Conservation (phyloP, 2,113 vertebrate species). For the Paralichthys olivaceus region DNA sequence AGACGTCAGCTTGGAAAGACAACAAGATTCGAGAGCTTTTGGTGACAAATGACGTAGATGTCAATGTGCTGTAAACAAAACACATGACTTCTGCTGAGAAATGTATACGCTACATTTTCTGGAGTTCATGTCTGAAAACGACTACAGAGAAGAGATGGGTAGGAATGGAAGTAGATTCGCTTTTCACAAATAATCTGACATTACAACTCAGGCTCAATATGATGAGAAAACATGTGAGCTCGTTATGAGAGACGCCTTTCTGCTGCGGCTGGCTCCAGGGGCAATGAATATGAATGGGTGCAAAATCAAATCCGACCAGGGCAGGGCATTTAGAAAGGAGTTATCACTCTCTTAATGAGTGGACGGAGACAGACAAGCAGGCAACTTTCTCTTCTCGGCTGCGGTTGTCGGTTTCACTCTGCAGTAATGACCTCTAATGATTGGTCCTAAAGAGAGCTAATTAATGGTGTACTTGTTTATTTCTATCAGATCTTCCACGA, state of each 20-base stretch:
- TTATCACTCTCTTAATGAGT: conserved; percentile 64
- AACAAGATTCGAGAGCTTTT: no score
- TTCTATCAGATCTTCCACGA: conserved; percentile 41
- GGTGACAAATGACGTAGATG: no score
- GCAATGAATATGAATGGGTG: conserved; percentile 33
- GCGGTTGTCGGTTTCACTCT: conserved; percentile 30
- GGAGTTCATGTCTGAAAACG: not conserved
- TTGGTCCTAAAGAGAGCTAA: conserved; percentile 50
- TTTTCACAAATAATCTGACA: conserved; percentile 18
- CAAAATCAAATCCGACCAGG: conserved; percentile 22
- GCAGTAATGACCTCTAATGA: conserved; percentile 60
- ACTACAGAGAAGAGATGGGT: not conserved
- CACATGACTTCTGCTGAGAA: no score
- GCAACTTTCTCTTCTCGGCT: conserved; percentile 61
- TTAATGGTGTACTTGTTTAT: conserved; percentile 70
- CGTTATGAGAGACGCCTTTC: not conserved
- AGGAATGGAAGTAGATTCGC: not conserved
- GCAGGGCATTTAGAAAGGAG: conserved; percentile 52
- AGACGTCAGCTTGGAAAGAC: no score
- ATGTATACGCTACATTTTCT: no score
- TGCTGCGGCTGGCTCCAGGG: conserved; percentile 3
- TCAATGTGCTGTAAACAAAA: no score
- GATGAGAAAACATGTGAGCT: conserved; percentile 13
- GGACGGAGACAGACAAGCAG: conserved; percentile 63
- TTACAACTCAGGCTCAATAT: conserved; percentile 1